Conservation (phyloP, 2,888 invertebrate species). For the Junonia oenone region DNA sequence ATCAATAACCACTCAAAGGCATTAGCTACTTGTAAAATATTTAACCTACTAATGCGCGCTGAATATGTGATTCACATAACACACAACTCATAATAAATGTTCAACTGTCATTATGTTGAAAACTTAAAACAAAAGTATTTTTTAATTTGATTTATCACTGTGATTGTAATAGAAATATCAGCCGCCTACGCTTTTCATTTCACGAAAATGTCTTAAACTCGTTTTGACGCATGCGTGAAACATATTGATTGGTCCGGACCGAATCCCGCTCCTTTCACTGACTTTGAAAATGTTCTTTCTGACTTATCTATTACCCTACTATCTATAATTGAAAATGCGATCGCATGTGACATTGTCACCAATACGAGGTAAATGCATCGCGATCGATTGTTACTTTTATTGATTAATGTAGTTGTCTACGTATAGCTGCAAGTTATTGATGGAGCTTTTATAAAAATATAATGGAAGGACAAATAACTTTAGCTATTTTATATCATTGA, state of each 20-base stretch:
- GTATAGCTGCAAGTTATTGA: no score
- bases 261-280: slow-evolving; percentile 35
- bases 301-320: slow-evolving; percentile 10
- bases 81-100: not conserved
- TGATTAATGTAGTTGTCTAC: no score
- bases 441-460: no score
- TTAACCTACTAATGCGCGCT: not conserved
- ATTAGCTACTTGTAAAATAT: not conserved
- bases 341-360: not conserved
- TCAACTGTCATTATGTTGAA: not conserved
- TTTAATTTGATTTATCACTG: not conserved
- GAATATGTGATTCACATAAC: no score
- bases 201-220: slow-evolving; percentile 31
- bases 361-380: not conserved
- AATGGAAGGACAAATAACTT: no score
- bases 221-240: slow-evolving; percentile 70
- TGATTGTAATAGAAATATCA: slow-evolving; percentile 30
- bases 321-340: not conserved
- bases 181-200: slow-evolving; percentile 40
- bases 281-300: slow-evolving; percentile 18
- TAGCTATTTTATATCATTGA: no score
- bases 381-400: no score
- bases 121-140: not conserved
- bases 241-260: slow-evolving; percentile 64
- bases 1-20: not conserved